Evolutionary conservation across 2,113 vertebrate genomes (phyloP).

Genomic region (Oncorhynchus tshawytscha): DNA sequence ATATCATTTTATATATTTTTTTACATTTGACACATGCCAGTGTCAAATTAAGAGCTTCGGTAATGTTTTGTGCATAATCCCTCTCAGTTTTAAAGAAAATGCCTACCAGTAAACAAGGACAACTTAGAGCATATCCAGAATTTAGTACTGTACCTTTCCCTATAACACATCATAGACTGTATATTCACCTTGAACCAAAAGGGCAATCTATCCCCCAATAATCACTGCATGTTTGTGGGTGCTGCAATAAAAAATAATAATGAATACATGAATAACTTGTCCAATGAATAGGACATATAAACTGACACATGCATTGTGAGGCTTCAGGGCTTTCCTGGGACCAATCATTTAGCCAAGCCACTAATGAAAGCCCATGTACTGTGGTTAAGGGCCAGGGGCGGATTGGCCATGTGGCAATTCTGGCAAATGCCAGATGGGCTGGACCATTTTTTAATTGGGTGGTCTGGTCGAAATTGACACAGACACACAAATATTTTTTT

Average conservation of each 20-base stretch:
- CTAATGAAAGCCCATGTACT: conserved; percentile 74
- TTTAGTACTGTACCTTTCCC: conserved; percentile 12
- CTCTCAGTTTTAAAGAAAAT: conserved; percentile 31
- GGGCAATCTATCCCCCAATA: conserved; percentile 51
- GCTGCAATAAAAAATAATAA: conserved; percentile 25
- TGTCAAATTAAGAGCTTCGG: conserved; percentile 51
- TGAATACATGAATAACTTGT: conserved; percentile 60
- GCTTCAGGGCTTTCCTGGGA: conserved; percentile 75
- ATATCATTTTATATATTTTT: conserved; percentile 60
- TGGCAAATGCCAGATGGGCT: too few species aligned
- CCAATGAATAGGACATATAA: conserved; percentile 56
- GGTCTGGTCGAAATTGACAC: too few species aligned
- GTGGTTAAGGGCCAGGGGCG: conserved; percentile 60
- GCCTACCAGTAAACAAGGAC: neutral
- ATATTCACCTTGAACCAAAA: conserved; percentile 1
- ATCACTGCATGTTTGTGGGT: conserved; percentile 46
- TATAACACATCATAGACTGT: too few species aligned
- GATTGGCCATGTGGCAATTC: too few species aligned
- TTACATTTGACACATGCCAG: conserved; percentile 55
- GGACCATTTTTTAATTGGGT: too few species aligned
- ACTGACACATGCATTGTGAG: conserved; percentile 64
- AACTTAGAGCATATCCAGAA: neutral
- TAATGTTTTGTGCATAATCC: conserved; percentile 14
- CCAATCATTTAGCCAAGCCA: conserved; percentile 76
- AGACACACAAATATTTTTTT: too few species aligned